phyloP scores from a whole-genome alignment of 1,140 invertebrate species.

The Coptotermes formosanus region DNA sequence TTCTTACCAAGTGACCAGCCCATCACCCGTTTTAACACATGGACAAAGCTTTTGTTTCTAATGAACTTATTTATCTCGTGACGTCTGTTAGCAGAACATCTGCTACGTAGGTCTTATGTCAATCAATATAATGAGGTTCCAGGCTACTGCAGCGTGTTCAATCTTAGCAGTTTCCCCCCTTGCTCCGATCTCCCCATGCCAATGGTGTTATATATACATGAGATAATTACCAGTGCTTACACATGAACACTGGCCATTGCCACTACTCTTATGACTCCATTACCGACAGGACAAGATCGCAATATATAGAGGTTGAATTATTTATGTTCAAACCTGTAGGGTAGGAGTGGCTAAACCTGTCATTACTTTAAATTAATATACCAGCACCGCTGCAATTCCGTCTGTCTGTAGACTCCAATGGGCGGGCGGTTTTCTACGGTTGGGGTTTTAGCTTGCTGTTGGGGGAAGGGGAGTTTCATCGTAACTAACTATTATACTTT shows the following conservation, averaged over 20 bases:
- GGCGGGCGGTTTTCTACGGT: neutral
- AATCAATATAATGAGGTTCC: neutral
- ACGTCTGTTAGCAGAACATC: neutral
- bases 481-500: constrained; percentile 2
- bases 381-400: neutral
- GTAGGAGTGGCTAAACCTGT: constrained; percentile 1
- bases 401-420: neutral
- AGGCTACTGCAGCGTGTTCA: neutral
- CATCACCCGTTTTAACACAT: too few species aligned
- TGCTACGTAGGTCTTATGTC: neutral
- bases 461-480: neutral
- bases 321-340: neutral
- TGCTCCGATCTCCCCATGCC: neutral
- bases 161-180: neutral
- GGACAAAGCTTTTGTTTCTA: too few species aligned
- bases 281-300: neutral
- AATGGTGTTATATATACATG: neutral
- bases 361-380: constrained; percentile 18
- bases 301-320: neutral
- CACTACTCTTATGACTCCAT: neutral
- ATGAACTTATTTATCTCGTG: too few species aligned
- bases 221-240: constrained; percentile 3
- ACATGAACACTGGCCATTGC: neutral
- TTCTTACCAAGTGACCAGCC: too few species aligned
- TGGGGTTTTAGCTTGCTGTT: neutral